Percentiles rank a stretch among this genome's conserved stretches.
These are phyloP conservation scores for Liparis tanakae DNA, from an alignment of 2,797 vertebrate genomes.

Conservation along the genomic window DNA sequence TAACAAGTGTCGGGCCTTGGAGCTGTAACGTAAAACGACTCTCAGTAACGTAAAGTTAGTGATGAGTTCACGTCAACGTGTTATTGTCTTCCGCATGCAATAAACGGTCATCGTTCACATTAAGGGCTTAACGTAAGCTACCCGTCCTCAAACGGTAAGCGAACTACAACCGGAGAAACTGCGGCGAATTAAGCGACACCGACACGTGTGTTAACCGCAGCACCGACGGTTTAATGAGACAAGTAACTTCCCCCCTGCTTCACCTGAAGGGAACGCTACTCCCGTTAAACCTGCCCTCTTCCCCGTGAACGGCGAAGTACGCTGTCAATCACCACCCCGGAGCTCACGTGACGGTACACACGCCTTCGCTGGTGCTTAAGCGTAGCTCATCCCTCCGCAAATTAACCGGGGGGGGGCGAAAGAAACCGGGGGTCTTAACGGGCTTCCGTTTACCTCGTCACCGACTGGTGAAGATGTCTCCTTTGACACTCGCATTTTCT, in stretches of 20 bases:
- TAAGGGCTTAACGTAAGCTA: background rate
- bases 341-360: constrained; percentile 65
- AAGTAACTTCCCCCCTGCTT: background rate
- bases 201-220: background rate
- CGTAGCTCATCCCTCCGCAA: constrained; percentile 33
- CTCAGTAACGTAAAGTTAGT: background rate
- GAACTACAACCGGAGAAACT: background rate
- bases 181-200: background rate
- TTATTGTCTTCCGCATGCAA: background rate
- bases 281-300: constrained; percentile 25
- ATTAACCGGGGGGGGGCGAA: background rate
- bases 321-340: constrained; percentile 62
- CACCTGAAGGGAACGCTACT: background rate
- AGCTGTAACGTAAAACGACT: too few species aligned
- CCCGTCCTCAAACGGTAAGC: background rate
- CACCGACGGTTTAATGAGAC: background rate
- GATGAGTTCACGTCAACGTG: background rate
- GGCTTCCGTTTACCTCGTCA: constrained; percentile 64
- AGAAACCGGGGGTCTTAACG: too few species aligned
- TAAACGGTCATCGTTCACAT: background rate
- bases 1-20: too few species aligned
- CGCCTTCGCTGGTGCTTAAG: constrained; percentile 49
- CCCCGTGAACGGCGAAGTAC: constrained; percentile 23
- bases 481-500: constrained; percentile 72
- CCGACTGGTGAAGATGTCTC: constrained; percentile 72